A percentile compares a stretch with the other conserved stretches of the same genome.
Conservation (phyloP, 2,797 vertebrate genomes). For the Tauraco hartlaubi region DNA sequence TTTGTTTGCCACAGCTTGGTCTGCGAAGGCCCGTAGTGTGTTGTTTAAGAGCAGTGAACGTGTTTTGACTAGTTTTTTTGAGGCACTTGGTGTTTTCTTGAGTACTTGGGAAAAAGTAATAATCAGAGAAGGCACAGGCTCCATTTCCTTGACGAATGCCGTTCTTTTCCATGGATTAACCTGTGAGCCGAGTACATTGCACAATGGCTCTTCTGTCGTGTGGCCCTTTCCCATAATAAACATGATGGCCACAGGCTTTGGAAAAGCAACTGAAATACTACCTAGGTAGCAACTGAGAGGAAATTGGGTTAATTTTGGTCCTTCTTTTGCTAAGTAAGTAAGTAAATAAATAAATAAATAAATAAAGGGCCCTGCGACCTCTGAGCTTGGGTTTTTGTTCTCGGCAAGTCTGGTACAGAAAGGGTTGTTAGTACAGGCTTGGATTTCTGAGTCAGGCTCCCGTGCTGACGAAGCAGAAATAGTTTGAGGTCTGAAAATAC, state of each 20-base stretch:
- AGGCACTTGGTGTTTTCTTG: constrained; percentile 11
- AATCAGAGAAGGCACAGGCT: neutral
- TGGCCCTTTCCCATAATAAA: neutral
- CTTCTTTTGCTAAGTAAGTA: neutral
- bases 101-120: neutral
- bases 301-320: neutral
- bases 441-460: constrained; percentile 13
- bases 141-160: neutral
- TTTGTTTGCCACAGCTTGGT: neutral
- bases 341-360: neutral
- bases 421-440: neutral
- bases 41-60: neutral
- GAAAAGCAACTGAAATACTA: neutral
- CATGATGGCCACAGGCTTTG: neutral
- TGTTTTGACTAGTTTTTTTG: constrained; percentile 50
- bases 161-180: neutral
- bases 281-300: neutral
- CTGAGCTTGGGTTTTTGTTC: neutral
- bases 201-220: neutral
- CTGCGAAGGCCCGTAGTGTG: neutral
- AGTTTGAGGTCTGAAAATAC: constrained; percentile 37
- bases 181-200: neutral
- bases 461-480: constrained; percentile 21
- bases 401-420: neutral
- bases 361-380: neutral